These are phyloP conservation scores for Setipinna tenuifilis DNA, from an alignment of 2,797 vertebrate genomes.

Conservation along the genomic window DNA sequence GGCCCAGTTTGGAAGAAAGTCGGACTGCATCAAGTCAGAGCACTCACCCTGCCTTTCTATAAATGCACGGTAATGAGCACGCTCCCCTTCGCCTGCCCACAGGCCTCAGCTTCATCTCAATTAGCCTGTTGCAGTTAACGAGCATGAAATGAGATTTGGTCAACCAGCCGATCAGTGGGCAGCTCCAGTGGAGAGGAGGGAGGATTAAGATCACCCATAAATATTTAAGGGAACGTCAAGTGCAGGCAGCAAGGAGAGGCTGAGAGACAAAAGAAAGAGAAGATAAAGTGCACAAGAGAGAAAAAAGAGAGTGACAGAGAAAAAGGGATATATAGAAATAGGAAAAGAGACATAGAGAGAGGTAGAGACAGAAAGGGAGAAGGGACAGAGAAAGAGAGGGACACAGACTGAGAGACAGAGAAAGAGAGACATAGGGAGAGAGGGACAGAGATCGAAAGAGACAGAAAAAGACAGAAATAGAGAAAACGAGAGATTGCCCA, in stretches of 20 bases:
- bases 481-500: conserved; percentile 24
- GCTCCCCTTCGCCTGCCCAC: conserved; percentile 39
- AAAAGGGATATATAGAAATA: neutral
- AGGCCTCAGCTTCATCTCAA: conserved; percentile 64
- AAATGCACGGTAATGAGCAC: conserved; percentile 48
- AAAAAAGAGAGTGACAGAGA: neutral
- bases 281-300: conserved; percentile 6
- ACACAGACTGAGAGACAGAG: neutral
- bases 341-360: conserved; percentile 22
- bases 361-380: neutral
- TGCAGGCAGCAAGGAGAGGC: conserved; percentile 23
- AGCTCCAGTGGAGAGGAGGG: conserved; percentile 42
- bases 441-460: neutral
- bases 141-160: conserved; percentile 75
- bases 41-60: conserved; percentile 43
- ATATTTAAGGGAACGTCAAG: conserved; percentile 45
- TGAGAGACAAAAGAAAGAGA: neutral
- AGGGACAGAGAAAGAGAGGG: neutral
- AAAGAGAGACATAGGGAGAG: neutral
- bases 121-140: conserved; percentile 73
- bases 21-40: conserved; percentile 48
- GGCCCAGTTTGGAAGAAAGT: conserved; percentile 52
- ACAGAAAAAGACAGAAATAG: neutral
- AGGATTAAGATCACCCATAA: conserved; percentile 49
- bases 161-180: conserved; percentile 61